Conservation (phyloP, 1,140 invertebrate species). For the Drosophila gunungcola region DNA sequence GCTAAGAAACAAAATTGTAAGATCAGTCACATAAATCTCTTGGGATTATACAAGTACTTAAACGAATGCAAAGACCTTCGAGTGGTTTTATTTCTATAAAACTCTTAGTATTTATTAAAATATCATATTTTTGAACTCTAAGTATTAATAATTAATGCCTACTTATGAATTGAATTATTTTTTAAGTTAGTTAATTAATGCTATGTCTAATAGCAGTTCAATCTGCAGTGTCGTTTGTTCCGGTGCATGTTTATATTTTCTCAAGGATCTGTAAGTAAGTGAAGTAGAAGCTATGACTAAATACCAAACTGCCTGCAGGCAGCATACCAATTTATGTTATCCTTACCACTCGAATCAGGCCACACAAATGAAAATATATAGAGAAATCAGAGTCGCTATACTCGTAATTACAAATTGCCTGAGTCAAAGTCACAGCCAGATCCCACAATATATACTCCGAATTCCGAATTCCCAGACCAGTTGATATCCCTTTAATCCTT, state of each 20-base stretch:
- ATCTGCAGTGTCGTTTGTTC: background rate
- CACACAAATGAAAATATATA: constrained; percentile 27
- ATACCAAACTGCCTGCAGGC: constrained; percentile 46
- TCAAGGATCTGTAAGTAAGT: constrained; percentile 22
- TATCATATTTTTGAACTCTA: no score
- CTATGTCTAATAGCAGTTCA: no score
- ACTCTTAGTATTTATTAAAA: no score
- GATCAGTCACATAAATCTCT: no score
- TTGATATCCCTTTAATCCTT: constrained; percentile 70
- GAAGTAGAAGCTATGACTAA: constrained; percentile 12
- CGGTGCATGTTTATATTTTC: constrained; percentile 12
- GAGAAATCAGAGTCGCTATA: constrained; percentile 54
- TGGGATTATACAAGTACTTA: no score
- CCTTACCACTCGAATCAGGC: constrained; percentile 27
- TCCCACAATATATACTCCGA: background rate
- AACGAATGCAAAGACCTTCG: no score
- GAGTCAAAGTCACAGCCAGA: constrained; percentile 17
- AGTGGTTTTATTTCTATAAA: no score
- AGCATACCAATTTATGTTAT: constrained; percentile 66
- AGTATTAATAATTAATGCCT: no score
- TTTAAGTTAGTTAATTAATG: no score
- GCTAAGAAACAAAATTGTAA: no score
- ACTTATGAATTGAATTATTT: no score
- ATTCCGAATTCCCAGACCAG: constrained; percentile 10
- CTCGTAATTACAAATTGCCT: constrained; percentile 72